Evolutionary conservation across 2,888 invertebrate genomes (phyloP).

Genomic region (Entomobrya proxima): DNA sequence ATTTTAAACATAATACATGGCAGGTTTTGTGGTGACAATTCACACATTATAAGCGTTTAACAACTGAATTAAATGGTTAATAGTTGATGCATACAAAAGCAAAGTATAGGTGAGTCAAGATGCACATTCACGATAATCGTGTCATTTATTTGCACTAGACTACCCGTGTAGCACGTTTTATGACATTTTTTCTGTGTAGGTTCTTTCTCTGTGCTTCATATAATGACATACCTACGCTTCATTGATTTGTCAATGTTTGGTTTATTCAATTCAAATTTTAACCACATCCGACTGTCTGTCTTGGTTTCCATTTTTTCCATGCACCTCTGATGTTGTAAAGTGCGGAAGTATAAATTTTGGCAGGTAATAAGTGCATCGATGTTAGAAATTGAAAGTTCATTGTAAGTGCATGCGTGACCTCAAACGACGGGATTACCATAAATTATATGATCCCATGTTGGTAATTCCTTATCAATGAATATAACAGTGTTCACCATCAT

Average conservation of each 20-base stretch:
- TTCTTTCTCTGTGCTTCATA: neutral
- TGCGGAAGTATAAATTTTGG: no score
- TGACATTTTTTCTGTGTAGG: neutral
- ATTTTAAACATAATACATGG: no score
- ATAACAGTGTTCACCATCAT: no score
- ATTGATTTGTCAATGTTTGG: neutral
- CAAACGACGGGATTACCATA: no score
- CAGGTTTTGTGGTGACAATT: no score
- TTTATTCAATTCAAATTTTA: neutral
- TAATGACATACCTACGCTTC: neutral
- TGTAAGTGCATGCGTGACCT: no score
- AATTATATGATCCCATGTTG: no score
- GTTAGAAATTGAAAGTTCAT: no score
- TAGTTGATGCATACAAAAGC: neutral
- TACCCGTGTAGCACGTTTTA: neutral
- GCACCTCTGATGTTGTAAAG: no score
- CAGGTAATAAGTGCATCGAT: no score
- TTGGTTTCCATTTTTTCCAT: neutral
- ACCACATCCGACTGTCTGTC: slow-evolving; percentile 21
- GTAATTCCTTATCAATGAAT: no score
- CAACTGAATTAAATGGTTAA: no score
- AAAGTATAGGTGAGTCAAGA: neutral
- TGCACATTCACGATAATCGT: neutral
- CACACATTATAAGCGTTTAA: neutral
- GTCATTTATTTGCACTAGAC: neutral